phyloP scores from a whole-genome alignment of 2,888 invertebrate species.

The Oscheius sp. region DNA sequence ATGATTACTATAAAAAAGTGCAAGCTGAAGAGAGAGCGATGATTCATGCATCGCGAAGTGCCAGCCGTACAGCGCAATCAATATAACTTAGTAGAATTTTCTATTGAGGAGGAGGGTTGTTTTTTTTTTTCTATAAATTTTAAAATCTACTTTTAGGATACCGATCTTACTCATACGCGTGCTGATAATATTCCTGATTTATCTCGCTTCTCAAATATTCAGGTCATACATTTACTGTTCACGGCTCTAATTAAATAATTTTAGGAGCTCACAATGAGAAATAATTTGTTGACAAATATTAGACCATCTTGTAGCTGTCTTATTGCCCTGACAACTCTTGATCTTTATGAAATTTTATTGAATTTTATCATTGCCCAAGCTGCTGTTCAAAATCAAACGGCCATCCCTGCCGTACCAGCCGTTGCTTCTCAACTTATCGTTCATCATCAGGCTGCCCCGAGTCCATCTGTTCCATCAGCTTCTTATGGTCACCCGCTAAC shows the following conservation, averaged over 20 bases:
- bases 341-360: constrained; percentile 97
- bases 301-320: constrained; percentile 87
- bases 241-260: constrained; percentile 22
- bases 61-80: constrained; percentile 56
- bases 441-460: too few relatives aligned
- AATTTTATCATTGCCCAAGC: too few relatives aligned
- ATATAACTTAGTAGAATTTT: constrained; percentile 42
- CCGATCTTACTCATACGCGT: constrained; percentile 63
- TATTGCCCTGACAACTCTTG: constrained; percentile 82
- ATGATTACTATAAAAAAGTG: constrained; percentile 59
- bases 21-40: constrained; percentile 60
- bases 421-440: too few relatives aligned
- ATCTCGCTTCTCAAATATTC: constrained; percentile 49
- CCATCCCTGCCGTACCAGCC: too few relatives aligned
- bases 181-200: constrained; percentile 63
- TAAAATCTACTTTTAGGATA: constrained; percentile 29
- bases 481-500: too few relatives aligned
- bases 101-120: constrained; percentile 31
- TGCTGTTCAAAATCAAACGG: too few relatives aligned
- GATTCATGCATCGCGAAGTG: constrained; percentile 51
- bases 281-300: constrained; percentile 93
- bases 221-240: constrained; percentile 35
- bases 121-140: background rate
- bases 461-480: too few relatives aligned
- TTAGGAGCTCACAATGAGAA: constrained; percentile 84